Base-by-base conservation (phyloP, 1,140 invertebrate genomes). In the Leguminivora glycinivorella region DNA sequence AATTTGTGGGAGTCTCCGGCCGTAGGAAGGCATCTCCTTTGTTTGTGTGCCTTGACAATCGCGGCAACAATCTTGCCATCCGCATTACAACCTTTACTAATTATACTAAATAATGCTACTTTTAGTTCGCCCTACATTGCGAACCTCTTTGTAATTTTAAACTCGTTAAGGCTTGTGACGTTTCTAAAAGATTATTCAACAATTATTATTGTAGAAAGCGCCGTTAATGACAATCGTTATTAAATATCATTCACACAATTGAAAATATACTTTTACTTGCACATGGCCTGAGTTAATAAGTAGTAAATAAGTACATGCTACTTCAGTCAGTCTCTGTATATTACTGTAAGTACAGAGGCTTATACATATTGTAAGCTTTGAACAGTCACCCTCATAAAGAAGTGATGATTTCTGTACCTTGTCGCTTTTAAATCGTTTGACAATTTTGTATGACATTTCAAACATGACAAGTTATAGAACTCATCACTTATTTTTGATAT, bases 11-110 rank as follows among this genome's bases (percentile, higher is more conserved):
- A 86, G 81, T 75, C 67, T 63, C 75, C 72, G 72, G 63, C 74
- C 74, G 68, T 69, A 72, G 73, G 74, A 83, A 85, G 79, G 79
- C 80, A 70, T 76, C 74, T 75, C 75, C 84, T 89, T 89, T 89
- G 84, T 87, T 87, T 83, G 69, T 71, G 31, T 38, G 79, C 81
- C 85, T 78, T 83, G 82, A 83, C 85, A 82, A 85, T 85, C 79
- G 80, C 73, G 69, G 69, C 70, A 71, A 67, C 73, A 77, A 81
- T 82, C 76, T 82, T 76, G 72, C 72, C 72, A 70, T 26, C 58
- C 26, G 26, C 26, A 34, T 17, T 63, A 29, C 71, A 74, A 69
- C 71, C 72, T 76, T 77, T 75, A 60, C 75, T 75, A 81, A 83
- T 88, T 83, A 63, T 63, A 63, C 58, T 2, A 34, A 63, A 52